phyloP scores from a whole-genome alignment of 2,113 vertebrate species.

The Lepidothrix coronata region DNA sequence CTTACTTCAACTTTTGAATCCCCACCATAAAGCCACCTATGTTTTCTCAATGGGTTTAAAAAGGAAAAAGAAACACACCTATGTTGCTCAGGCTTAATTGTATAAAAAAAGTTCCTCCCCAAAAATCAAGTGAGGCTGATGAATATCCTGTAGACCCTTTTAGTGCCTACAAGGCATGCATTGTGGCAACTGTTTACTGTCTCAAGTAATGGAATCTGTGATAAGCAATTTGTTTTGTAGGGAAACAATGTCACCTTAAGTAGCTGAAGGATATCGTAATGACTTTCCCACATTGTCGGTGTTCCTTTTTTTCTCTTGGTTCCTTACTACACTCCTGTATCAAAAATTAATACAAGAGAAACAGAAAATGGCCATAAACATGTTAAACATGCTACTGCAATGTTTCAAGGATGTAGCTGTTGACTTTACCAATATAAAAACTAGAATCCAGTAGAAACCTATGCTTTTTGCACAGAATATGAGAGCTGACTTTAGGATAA shows the following conservation, averaged over 20 bases:
- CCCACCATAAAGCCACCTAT: not conserved
- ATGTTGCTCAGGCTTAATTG: not conserved
- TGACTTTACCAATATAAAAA: not conserved
- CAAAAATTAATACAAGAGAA: not conserved
- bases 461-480: not conserved
- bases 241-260: not conserved
- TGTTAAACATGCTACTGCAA: not conserved
- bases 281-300: not conserved
- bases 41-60: not conserved
- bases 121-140: not conserved
- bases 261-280: not conserved
- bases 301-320: not conserved
- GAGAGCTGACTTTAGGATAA: not conserved
- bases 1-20: not conserved
- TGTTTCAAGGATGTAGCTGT: not conserved
- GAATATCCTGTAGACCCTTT: not conserved
- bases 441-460: not conserved
- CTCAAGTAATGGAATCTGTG: not conserved
- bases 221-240: slow-evolving; percentile 33
- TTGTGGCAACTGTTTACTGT: not conserved
- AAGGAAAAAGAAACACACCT: not conserved
- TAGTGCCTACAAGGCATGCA: not conserved
- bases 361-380: not conserved
- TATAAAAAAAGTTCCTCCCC: fast-evolving
- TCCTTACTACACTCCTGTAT: not conserved